Conservation (phyloP, 2,797 vertebrate genomes). For the Vultur gryphus region DNA sequence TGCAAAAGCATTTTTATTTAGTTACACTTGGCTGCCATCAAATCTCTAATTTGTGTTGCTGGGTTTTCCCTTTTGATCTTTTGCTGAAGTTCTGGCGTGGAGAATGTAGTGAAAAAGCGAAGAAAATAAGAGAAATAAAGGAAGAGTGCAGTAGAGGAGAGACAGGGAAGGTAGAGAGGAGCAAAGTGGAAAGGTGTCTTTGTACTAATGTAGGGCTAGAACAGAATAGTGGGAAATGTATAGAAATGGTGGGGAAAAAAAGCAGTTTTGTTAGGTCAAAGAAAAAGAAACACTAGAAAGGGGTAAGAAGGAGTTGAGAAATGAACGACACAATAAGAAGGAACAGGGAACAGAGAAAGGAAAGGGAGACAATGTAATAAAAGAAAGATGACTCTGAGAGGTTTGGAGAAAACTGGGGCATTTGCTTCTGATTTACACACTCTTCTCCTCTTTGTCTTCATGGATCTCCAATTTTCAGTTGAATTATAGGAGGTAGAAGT, state of each 20-base stretch:
- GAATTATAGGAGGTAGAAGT: not conserved
- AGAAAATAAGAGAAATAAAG: not conserved
- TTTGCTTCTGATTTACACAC: not conserved
- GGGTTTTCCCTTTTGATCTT: conserved; percentile 41
- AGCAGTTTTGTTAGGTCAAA: not conserved
- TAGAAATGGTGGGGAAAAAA: not conserved
- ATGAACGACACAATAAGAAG: not conserved
- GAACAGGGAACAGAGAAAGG: not conserved
- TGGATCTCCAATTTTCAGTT: not conserved
- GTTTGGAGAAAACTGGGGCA: not conserved
- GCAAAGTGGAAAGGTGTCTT: not conserved
- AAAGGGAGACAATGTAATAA: not conserved
- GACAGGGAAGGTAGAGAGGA: not conserved
- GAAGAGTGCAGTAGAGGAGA: not conserved
- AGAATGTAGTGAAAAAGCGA: not conserved
- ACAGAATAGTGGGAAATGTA: not conserved
- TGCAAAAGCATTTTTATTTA: conserved; percentile 50
- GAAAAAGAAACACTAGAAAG: not conserved
- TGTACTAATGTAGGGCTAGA: not conserved
- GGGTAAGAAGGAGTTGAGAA: not conserved
- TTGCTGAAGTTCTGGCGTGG: conserved; percentile 17
- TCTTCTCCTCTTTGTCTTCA: not conserved
- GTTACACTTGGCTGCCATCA: conserved; percentile 41
- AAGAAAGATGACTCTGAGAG: not conserved
- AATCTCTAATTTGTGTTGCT: conserved; percentile 35